These are phyloP conservation scores for Heterodera carotae DNA, from an alignment of 1,140 invertebrate species.

Conservation along the genomic window DNA sequence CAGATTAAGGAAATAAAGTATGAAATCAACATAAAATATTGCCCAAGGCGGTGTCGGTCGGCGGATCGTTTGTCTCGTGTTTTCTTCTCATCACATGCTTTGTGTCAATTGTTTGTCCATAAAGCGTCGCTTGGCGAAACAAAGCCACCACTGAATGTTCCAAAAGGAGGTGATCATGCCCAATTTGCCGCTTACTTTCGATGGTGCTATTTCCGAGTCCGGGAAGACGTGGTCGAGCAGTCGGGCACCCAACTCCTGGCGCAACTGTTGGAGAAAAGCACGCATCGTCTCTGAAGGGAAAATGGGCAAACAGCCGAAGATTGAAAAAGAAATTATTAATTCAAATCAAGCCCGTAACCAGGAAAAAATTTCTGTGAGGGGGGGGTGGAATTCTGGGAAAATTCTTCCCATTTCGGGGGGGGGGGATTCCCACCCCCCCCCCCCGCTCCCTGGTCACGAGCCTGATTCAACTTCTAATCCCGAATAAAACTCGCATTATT, in stretches of 20 bases:
- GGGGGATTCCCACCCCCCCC: too few relatives aligned
- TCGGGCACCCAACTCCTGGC: conserved; percentile 88
- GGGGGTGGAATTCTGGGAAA: too few relatives aligned
- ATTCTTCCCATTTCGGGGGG: too few relatives aligned
- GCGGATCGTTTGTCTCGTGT: neutral
- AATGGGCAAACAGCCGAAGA: conserved; percentile 22
- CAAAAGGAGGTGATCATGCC: neutral
- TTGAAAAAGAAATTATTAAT: conserved; percentile 4
- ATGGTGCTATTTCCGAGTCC: conserved; percentile 88
- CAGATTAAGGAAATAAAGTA: too few relatives aligned
- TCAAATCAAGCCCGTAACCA: too few relatives aligned
- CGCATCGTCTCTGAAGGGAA: conserved; percentile 80
- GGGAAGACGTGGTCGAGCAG: conserved; percentile 88
- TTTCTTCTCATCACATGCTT: conserved; percentile 28
- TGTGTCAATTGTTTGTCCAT: conserved; percentile 90
- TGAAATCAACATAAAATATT: too few relatives aligned
- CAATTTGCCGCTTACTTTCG: conserved; percentile 70
- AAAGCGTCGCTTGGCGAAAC: conserved; percentile 98
- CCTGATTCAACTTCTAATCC: too few relatives aligned
- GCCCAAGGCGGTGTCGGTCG: neutral
- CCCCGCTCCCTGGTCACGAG: too few relatives aligned
- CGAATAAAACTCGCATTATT: too few relatives aligned
- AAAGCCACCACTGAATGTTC: conserved; percentile 86
- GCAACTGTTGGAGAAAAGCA: conserved; percentile 86
- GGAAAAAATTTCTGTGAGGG: too few relatives aligned